phyloP scores from a whole-genome alignment of 2,888 invertebrate species.

The Troides aeacus region DNA sequence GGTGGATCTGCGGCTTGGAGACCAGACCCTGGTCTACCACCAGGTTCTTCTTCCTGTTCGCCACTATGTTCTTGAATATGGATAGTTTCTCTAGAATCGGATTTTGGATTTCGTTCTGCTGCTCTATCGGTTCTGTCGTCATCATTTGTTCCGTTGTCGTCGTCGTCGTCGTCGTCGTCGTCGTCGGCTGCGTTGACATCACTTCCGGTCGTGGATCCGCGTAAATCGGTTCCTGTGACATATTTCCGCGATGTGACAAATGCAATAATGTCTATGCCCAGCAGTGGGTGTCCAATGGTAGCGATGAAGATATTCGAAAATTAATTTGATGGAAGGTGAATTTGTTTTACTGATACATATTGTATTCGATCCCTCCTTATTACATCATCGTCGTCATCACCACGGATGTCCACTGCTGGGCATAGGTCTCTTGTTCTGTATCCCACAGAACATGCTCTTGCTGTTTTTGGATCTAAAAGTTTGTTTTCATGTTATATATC shows the following conservation, averaged over 20 bases:
- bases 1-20: slow-evolving; percentile 63
- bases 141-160: slow-evolving; percentile 33
- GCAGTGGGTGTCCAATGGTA: too few relatives aligned
- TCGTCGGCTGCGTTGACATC: slow-evolving; percentile 21
- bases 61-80: slow-evolving; percentile 63
- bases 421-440: too few relatives aligned
- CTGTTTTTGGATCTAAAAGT: too few relatives aligned
- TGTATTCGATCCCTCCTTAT: too few relatives aligned
- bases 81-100: slow-evolving; percentile 61
- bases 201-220: slow-evolving; percentile 40
- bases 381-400: too few relatives aligned
- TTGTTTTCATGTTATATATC: too few relatives aligned
- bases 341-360: too few relatives aligned
- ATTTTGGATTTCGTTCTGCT: slow-evolving; percentile 49
- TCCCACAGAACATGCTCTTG: too few relatives aligned
- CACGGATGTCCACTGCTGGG: too few relatives aligned
- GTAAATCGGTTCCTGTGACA: slow-evolving; percentile 56
- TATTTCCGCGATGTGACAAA: neutral
- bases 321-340: too few relatives aligned
- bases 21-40: slow-evolving; percentile 44
- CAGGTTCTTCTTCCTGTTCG: slow-evolving; percentile 44
- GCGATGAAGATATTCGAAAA: neutral
- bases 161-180: slow-evolving; percentile 32
- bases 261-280: neutral
- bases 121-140: slow-evolving; percentile 38